Percentiles rank a stretch among this genome's conserved stretches.
Conservation (phyloP, 1,140 invertebrate genomes). For the Papilio helenus region DNA sequence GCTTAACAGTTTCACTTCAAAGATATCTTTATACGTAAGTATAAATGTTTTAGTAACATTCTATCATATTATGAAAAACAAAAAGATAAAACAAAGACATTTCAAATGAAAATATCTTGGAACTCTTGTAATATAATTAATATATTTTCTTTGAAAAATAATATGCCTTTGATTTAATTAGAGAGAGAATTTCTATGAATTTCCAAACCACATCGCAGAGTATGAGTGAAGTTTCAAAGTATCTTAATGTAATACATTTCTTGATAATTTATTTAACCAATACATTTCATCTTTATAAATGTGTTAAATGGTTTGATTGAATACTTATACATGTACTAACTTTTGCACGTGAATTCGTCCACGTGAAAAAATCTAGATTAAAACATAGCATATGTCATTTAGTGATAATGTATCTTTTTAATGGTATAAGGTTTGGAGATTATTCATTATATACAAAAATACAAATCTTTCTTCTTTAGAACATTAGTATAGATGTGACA, state of each 20-base stretch:
- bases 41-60: not conserved
- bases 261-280: not conserved
- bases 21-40: too few species aligned
- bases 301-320: not conserved
- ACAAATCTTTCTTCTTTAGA: too few species aligned
- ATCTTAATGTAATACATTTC: not conserved
- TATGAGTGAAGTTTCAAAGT: not conserved
- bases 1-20: too few species aligned
- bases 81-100: not conserved
- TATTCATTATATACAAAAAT: too few species aligned
- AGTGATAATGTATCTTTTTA: too few species aligned
- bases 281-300: not conserved
- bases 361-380: too few species aligned
- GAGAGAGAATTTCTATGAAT: not conserved
- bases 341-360: too few species aligned
- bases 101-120: not conserved
- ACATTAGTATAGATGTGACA: too few species aligned
- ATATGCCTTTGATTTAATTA: not conserved
- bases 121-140: slow-evolving; percentile 5
- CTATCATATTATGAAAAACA: not conserved
- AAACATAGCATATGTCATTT: too few species aligned
- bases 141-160: not conserved
- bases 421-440: too few species aligned
- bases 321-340: too few species aligned
- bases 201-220: not conserved